A percentile compares a stretch with the other conserved stretches of the same genome.
phyloP scores from a whole-genome alignment of 2,797 vertebrate species.

The Enteromius unitaeniatus region DNA sequence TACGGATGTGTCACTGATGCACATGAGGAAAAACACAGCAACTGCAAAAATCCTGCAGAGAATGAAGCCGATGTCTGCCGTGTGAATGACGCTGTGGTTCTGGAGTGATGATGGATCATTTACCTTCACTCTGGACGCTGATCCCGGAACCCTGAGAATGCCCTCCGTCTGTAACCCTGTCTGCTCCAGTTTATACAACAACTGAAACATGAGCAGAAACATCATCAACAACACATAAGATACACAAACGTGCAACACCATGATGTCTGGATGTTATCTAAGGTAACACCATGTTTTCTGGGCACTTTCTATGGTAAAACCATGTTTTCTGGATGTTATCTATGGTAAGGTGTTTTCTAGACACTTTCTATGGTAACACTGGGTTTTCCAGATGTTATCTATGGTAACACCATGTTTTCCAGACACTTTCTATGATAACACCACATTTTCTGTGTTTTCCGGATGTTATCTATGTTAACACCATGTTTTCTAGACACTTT shows the following conservation, averaged over 20 bases:
- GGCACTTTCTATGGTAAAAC: background rate
- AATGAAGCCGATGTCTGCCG: background rate
- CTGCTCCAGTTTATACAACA: conserved; percentile 90
- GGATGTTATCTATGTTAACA: background rate
- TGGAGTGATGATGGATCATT: background rate
- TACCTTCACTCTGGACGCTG: conserved; percentile 94
- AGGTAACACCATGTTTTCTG: rapidly evolving
- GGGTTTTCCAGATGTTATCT: rapidly evolving
- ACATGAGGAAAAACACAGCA: background rate
- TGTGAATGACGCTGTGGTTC: background rate
- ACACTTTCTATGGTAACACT: rapidly evolving
- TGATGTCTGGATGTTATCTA: background rate
- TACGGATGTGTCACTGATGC: background rate
- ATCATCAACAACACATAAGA: conserved; percentile 18
- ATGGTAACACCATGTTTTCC: rapidly evolving
- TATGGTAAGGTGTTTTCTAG: background rate
- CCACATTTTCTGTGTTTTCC: background rate
- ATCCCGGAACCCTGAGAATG: conserved; percentile 93
- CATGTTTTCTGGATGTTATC: rapidly evolving
- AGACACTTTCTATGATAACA: rapidly evolving
- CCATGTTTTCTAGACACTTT: background rate
- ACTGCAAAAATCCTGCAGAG: background rate
- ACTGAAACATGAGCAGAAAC: conserved; percentile 72
- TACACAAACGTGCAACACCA: background rate
- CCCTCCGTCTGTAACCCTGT: conserved; percentile 93